phyloP scores from a whole-genome alignment of 2,113 vertebrate genomes.

The Salvator merianae region DNA sequence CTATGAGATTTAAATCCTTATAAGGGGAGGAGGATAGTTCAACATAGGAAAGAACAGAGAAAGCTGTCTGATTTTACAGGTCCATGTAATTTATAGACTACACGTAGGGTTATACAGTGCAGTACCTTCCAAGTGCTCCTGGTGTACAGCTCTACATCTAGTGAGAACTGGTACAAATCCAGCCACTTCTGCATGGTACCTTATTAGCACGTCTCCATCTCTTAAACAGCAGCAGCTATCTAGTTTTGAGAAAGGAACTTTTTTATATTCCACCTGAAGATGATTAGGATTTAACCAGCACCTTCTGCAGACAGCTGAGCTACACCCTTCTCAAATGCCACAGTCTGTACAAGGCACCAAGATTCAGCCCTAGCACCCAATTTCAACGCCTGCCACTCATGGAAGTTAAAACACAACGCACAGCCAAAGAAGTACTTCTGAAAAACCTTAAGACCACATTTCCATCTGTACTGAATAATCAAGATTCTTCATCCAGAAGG shows the following conservation, averaged over 20 bases:
- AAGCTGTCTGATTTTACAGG: not conserved
- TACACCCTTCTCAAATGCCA: not conserved
- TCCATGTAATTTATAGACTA: not conserved
- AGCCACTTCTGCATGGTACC: too few species aligned
- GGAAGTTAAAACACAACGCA: too few species aligned
- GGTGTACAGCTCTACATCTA: too few species aligned
- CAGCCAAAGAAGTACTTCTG: not conserved
- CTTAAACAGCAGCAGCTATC: not conserved
- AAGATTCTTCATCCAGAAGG: not conserved
- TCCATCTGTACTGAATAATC: not conserved
- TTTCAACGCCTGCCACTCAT: not conserved
- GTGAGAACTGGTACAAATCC: too few species aligned
- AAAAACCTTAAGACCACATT: not conserved
- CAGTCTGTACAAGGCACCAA: not conserved
- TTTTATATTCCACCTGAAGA: not conserved
- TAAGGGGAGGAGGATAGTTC: too few species aligned
- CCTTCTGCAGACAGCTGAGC: not conserved
- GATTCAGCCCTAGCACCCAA: not conserved
- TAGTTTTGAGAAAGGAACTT: not conserved
- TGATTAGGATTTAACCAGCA: not conserved
- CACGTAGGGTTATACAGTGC: not conserved
- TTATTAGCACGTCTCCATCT: too few species aligned
- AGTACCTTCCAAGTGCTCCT: not conserved
- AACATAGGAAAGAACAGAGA: not conserved
- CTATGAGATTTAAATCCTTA: not conserved